Conservation (phyloP, 2,113 vertebrate genomes). For the Cisticola juncidis region DNA sequence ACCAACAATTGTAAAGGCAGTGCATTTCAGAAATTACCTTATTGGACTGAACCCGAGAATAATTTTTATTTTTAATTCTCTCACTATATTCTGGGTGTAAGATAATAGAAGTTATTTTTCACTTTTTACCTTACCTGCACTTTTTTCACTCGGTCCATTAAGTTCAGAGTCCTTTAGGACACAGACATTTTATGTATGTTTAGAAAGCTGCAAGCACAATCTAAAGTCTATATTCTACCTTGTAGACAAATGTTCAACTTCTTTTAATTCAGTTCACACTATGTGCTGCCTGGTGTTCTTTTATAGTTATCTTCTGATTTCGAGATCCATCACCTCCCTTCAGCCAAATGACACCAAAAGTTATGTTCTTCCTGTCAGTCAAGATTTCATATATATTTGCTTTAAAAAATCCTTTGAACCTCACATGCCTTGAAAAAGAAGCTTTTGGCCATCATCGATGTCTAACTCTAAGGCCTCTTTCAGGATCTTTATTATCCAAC, state of each 20-base stretch:
- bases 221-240: neutral
- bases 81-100: neutral
- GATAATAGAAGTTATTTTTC: neutral
- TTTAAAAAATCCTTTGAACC: neutral
- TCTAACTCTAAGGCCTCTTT: neutral
- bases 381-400: neutral
- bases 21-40: neutral
- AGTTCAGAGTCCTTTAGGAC: neutral
- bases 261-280: neutral
- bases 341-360: neutral
- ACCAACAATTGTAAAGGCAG: neutral
- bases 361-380: neutral
- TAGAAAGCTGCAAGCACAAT: neutral
- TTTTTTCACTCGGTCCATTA: neutral
- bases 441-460: neutral
- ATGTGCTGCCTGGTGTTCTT: neutral
- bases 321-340: neutral
- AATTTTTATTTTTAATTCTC: neutral
- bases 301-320: neutral
- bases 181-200: neutral
- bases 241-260: neutral
- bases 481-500: neutral
- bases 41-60: neutral
- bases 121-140: neutral
- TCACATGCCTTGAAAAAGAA: neutral